Percentiles rank a stretch among this genome's conserved stretches.
phyloP scores from a whole-genome alignment of 2,888 invertebrate species.

The Serripes groenlandicus region DNA sequence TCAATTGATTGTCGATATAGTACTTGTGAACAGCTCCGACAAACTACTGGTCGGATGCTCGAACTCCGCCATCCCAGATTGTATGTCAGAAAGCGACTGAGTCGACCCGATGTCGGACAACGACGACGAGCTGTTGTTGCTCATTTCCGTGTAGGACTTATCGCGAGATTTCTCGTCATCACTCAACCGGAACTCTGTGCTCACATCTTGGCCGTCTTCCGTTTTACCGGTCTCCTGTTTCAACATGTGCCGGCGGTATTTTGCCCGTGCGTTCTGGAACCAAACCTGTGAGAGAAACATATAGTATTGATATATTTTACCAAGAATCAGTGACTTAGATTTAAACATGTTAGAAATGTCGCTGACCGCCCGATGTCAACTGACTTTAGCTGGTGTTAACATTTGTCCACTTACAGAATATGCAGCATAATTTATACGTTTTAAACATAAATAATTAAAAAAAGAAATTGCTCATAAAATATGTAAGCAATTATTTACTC shows the following conservation, averaged over 20 bases:
- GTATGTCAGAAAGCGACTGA: constrained; percentile 80
- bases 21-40: constrained; percentile 81
- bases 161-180: constrained; percentile 69
- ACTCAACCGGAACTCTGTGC: constrained; percentile 60
- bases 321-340: no score
- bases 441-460: no score
- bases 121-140: constrained; percentile 81
- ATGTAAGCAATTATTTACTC: no score
- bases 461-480: no score
- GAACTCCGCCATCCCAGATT: constrained; percentile 76
- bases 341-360: no score
- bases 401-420: no score
- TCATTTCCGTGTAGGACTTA: constrained; percentile 70
- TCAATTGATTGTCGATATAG: constrained; percentile 77
- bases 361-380: no score
- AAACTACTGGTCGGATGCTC: constrained; percentile 77
- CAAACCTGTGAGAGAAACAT: no score
- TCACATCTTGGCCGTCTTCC: constrained; percentile 47
- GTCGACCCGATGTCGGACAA: constrained; percentile 79
- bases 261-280: constrained; percentile 99
- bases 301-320: no score
- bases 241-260: constrained; percentile 96
- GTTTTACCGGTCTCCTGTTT: constrained; percentile 71
- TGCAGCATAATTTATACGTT: no score
- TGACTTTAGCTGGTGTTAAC: no score